These are phyloP conservation scores for Celastrina argiolus DNA, from an alignment of 2,888 invertebrate species.

Conservation along the genomic window DNA sequence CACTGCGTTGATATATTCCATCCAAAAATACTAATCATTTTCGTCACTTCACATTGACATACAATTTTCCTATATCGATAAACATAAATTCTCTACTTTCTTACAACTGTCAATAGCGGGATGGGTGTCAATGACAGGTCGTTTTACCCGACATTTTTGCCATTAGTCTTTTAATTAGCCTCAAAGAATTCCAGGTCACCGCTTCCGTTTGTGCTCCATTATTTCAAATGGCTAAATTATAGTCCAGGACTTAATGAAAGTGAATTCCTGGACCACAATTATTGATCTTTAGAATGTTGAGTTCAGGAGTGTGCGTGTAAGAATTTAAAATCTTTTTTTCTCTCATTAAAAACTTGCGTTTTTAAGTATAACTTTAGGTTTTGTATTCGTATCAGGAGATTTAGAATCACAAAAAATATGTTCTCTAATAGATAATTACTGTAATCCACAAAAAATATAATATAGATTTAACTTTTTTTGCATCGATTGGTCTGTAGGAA, in stretches of 20 bases:
- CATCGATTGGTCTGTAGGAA: too few relatives aligned
- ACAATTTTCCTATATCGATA: background rate
- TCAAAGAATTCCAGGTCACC: conserved; percentile 12
- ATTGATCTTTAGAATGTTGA: background rate
- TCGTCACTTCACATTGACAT: too few relatives aligned
- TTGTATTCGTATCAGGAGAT: too few relatives aligned
- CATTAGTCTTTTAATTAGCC: conserved; percentile 12
- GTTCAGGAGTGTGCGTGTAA: background rate
- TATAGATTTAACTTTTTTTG: too few relatives aligned
- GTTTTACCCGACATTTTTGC: background rate
- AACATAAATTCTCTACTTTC: background rate
- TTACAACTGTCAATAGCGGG: background rate
- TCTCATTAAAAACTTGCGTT: too few relatives aligned
- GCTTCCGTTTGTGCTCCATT: conserved; percentile 9
- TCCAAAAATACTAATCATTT: too few relatives aligned
- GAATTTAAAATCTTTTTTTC: too few relatives aligned
- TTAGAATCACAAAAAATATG: background rate
- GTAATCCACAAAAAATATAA: too few relatives aligned
- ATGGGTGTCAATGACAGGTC: background rate
- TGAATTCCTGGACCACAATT: background rate
- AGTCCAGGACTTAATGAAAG: background rate
- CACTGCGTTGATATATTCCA: too few relatives aligned
- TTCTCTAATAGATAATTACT: too few relatives aligned
- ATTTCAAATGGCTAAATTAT: background rate
- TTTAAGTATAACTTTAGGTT: too few relatives aligned